Percentiles rank a stretch among this genome's conserved stretches.
Conservation (phyloP, 2,113 vertebrate species). For the Cyanocitta stelleri region DNA sequence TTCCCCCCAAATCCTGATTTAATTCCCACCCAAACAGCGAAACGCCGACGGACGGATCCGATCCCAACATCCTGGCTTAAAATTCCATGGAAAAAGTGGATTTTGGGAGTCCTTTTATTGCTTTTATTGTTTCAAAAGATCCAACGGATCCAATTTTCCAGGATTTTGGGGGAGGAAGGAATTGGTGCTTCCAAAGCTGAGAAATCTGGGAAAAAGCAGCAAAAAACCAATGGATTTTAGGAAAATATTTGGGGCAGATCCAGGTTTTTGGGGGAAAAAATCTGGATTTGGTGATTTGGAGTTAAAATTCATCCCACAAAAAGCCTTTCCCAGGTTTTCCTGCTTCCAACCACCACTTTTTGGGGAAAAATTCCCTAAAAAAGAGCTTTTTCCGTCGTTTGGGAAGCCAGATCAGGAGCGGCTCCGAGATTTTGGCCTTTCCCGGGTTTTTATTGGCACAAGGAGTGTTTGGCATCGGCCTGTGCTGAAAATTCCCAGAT, state of each 20-base stretch:
- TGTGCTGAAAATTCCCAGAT: not conserved
- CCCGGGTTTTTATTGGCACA: not conserved
- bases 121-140: rapidly evolving
- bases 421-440: not conserved
- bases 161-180: not conserved
- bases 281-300: not conserved
- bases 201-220: not conserved
- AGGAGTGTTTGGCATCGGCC: not conserved
- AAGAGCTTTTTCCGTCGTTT: not conserved
- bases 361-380: not conserved
- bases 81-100: not conserved
- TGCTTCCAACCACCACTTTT: not conserved
- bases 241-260: not conserved
- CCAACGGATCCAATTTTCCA: rapidly evolving
- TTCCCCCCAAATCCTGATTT: rapidly evolving
- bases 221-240: rapidly evolving
- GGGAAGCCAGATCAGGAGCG: not conserved
- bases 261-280: not conserved
- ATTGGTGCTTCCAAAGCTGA: not conserved
- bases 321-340: not conserved
- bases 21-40: not conserved
- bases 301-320: not conserved
- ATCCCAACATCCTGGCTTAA: rapidly evolving
- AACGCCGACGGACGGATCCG: rapidly evolving
- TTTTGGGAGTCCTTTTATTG: rapidly evolving